phyloP scores from a whole-genome alignment of 2,113 vertebrate species.

The Chamaetylas fuelleborni region DNA sequence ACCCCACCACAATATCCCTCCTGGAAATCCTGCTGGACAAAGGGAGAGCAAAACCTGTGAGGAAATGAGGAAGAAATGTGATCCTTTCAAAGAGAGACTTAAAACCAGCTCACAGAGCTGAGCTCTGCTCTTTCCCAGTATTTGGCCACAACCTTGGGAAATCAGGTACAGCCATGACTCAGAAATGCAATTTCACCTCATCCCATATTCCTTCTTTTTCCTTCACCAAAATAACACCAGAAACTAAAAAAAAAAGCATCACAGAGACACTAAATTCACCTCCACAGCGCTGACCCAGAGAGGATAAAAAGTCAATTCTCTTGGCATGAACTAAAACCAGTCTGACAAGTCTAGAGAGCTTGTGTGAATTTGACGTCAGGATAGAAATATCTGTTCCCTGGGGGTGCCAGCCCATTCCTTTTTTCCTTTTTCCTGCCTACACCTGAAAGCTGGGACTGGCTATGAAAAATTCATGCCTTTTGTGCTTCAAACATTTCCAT shows the following conservation, averaged over 20 bases:
- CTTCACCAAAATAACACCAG: neutral
- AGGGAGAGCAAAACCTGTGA: constrained; percentile 5
- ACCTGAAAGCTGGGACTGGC: constrained; percentile 34
- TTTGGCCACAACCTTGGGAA: neutral
- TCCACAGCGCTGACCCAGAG: neutral
- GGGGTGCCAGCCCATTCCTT: neutral
- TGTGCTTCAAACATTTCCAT: neutral
- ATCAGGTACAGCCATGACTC: neutral
- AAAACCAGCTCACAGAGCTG: neutral
- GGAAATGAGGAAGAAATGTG: neutral
- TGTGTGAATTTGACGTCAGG: constrained; percentile 19
- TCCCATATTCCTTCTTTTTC: neutral
- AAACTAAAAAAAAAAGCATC: neutral
- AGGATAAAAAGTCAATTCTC: constrained; percentile 15
- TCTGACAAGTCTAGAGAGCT: constrained; percentile 28
- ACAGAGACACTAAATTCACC: neutral
- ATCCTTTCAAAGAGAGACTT: neutral
- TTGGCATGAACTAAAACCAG: neutral
- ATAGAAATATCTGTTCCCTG: neutral
- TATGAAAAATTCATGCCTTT: constrained; percentile 67
- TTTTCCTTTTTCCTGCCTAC: neutral
- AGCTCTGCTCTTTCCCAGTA: neutral
- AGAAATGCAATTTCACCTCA: neutral
- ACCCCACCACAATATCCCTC: neutral
- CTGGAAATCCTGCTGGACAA: constrained; percentile 20